phyloP scores from a whole-genome alignment of 2,888 invertebrate species.

The Spialia ferax region DNA sequence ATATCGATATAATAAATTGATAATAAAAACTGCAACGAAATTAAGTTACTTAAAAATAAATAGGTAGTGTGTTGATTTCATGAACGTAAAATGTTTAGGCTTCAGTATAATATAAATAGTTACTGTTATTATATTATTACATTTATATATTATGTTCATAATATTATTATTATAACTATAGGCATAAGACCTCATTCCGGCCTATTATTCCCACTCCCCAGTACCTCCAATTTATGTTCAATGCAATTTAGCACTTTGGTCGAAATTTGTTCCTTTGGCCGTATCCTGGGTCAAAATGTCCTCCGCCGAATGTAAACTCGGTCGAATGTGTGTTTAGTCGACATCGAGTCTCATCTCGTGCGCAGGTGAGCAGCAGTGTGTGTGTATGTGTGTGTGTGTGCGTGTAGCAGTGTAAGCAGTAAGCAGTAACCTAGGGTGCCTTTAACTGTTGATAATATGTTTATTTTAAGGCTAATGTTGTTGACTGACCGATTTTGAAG shows the following conservation, averaged over 20 bases:
- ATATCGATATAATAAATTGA: no score
- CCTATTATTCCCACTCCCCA: no score
- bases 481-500: slow-evolving; percentile 14
- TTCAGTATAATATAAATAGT: no score
- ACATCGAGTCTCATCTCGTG: background rate
- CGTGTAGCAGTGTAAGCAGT: slow-evolving; percentile 12
- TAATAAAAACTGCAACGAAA: no score
- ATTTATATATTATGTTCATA: no score
- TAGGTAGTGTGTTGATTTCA: no score
- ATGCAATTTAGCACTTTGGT: background rate
- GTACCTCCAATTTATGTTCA: no score
- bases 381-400: slow-evolving; percentile 19
- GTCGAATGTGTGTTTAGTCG: background rate
- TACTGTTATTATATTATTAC: no score
- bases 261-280: background rate
- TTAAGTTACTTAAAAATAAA: no score
- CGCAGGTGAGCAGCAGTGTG: background rate
- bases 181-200: no score
- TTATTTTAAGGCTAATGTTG: slow-evolving; percentile 15
- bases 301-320: background rate
- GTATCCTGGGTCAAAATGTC: background rate
- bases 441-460: slow-evolving; percentile 43
- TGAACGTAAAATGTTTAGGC: no score
- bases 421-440: slow-evolving; percentile 43
- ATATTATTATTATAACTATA: no score